Conservation (phyloP, 1,140 invertebrate species). For the Babylonia areolata region DNA sequence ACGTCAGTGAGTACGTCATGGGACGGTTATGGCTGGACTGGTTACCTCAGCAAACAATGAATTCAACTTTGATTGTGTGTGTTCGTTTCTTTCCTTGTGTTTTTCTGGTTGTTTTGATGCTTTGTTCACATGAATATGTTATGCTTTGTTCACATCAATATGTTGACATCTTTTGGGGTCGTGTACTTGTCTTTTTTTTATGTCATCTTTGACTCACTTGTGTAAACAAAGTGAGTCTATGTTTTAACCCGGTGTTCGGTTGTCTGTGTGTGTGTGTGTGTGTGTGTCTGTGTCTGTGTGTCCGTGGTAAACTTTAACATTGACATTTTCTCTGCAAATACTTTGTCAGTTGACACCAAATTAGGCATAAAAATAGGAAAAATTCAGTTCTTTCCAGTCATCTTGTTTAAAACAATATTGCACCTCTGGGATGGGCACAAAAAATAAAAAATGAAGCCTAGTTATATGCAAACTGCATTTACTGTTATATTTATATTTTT, state of each 20-base stretch:
- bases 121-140: neutral
- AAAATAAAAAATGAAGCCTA: no score
- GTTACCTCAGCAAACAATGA: no score
- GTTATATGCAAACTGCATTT: no score
- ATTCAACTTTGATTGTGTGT: neutral
- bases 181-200: neutral
- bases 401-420: neutral
- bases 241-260: neutral
- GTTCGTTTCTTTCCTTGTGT: neutral
- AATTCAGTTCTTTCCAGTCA: neutral
- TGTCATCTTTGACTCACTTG: neutral
- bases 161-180: no score
- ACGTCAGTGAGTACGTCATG: no score
- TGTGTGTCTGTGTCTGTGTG: neutral
- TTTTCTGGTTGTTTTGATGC: neutral
- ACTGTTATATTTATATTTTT: no score
- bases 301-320: neutral
- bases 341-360: no score
- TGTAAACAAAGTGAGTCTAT: neutral
- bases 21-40: no score
- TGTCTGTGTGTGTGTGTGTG: neutral
- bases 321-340: no score
- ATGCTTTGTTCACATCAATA: neutral
- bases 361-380: no score
- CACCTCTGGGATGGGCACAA: neutral